Percentiles rank a stretch among this genome's conserved stretches.
These are phyloP conservation scores for Musca domestica DNA, from an alignment of 1,140 invertebrate species.

Conservation along the genomic window DNA sequence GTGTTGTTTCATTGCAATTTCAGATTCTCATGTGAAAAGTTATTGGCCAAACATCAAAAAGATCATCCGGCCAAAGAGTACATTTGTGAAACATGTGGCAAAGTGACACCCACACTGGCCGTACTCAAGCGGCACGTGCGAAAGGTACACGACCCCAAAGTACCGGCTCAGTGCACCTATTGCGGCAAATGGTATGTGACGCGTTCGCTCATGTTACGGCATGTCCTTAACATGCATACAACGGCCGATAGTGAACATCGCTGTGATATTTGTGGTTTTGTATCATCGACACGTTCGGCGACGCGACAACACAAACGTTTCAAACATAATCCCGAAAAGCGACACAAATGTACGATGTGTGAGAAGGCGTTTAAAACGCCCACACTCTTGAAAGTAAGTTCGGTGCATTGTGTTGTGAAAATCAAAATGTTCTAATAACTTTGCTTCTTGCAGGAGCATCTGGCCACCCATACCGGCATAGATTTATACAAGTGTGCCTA, in stretches of 20 bases:
- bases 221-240: no score
- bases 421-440: neutral
- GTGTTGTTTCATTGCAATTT: no score
- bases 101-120: no score
- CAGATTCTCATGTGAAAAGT: no score
- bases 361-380: slow-evolving; percentile 7
- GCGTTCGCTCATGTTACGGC: no score
- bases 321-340: neutral
- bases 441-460: slow-evolving; percentile 39
- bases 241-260: no score
- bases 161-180: slow-evolving; percentile 31
- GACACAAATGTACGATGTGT: neutral
- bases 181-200: slow-evolving; percentile 34
- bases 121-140: neutral
- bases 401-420: neutral
- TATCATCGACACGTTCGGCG: neutral
- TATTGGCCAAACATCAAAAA: no score
- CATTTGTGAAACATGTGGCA: no score
- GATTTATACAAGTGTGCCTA: slow-evolving; percentile 46
- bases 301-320: slow-evolving; percentile 5
- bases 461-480: slow-evolving; percentile 47
- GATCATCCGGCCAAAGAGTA: neutral
- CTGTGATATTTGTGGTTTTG: no score
- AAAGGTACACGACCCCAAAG: neutral
- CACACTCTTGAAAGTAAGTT: neutral